phyloP scores from a whole-genome alignment of 53 echinoderm and acorn worm species.

The Holothuria scabra region DNA sequence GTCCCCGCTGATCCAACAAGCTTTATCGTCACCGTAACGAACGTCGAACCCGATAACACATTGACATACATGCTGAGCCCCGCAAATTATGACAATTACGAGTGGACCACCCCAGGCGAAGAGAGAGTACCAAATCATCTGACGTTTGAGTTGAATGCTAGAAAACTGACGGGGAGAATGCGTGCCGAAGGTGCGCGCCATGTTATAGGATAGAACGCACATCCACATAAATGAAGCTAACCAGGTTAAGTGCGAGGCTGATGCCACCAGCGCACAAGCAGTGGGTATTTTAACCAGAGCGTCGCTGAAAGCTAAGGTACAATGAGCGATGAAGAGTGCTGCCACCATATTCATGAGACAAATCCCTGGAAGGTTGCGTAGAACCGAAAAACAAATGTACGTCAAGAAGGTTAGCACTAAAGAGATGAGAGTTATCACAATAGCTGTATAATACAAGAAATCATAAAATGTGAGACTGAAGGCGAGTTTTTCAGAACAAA shows the following conservation, averaged over 20 bases:
- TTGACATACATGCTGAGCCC: conserved; percentile 3
- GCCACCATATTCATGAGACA: conserved; percentile 31
- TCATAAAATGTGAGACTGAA: neutral
- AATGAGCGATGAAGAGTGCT: neutral
- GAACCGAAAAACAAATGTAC: conserved; percentile 10
- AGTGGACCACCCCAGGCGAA: neutral
- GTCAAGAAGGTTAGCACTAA: neutral
- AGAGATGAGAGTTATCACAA: neutral
- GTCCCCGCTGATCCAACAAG: neutral
- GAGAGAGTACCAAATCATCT: conserved; percentile 5
- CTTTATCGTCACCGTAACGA: neutral
- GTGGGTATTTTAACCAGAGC: neutral
- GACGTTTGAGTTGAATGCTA: neutral
- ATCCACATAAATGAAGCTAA: conserved; percentile 16
- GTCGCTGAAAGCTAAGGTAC: neutral
- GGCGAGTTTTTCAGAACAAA: neutral
- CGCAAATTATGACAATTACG: neutral
- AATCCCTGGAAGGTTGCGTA: conserved; percentile 7
- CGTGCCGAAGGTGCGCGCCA: conserved; percentile 8
- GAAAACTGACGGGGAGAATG: conserved; percentile 1
- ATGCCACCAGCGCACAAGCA: neutral
- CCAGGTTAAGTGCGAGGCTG: neutral
- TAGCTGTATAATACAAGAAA: neutral
- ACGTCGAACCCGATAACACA: neutral
- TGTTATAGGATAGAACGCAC: conserved; percentile 2